Base-by-base conservation (phyloP, 1,140 invertebrate species). In the Zelostemma sp. region DNA sequence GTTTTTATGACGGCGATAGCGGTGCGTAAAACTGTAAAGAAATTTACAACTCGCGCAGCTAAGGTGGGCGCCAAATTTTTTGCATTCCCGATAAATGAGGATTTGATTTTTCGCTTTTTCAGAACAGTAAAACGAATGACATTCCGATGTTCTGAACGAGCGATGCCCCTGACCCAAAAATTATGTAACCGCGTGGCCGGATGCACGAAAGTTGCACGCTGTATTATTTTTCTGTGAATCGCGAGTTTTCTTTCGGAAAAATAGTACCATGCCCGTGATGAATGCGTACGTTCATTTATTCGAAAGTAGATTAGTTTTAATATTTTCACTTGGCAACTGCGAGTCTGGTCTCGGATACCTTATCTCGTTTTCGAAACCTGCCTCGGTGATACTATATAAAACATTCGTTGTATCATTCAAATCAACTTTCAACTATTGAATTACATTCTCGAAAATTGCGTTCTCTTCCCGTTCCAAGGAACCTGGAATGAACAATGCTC, bases 161-260 rank as follows among this genome's bases (percentile, higher is more conserved):
- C 14, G 40, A 41, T 41, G 40, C 40, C 40, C 40, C 40, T 41
- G 40, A 41, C 40, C 40, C 15, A 41, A 41, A 41, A 41, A 41
- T 41, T 12, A 15, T 41, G 15, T 41, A 41, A 41, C 14, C 40
- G 14, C n/a, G n/a, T 38, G 35, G 9, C 14, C 1, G 40, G 15
- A 15, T 2, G 40, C 11, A 41, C 40, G 40, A 41, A 14, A 38
- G 35, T 14, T 38, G 11, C 14, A 12, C 35, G 11, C n/a, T 38
- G 35, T 38, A 38, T 4, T 28, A 4, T 28, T 28, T 28, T 28
- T 28, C 3, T 28, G 25, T 8, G 25, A 28, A 28, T 28, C n/a
- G n/a, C n/a, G n/a, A n/a, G n/a, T n/a, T n/a, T n/a, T n/a, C n/a
- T n/a, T n/a, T n/a, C n/a, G n/a, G n/a, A n/a, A n/a, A n/a, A n/a